Evolutionary conservation across 2,888 invertebrate genomes (phyloP).

Genomic region (Alitta virens): DNA sequence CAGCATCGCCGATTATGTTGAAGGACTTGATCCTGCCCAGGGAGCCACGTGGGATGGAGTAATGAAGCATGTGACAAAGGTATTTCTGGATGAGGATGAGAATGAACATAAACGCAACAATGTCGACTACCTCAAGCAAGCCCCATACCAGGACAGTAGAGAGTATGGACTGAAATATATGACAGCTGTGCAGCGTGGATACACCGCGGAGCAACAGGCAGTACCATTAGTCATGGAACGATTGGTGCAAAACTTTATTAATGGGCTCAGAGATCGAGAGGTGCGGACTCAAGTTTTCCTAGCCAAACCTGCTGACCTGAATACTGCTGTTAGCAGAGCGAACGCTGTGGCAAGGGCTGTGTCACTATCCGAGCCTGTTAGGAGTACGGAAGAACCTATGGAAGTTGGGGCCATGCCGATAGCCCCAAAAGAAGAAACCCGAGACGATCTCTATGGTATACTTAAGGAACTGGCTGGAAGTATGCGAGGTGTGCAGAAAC

Average conservation of each 20-base stretch:
- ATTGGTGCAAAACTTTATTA: slow-evolving; percentile 1
- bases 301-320: not conserved
- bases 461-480: too few species aligned
- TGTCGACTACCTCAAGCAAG: not conserved
- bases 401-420: too few species aligned
- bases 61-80: not conserved
- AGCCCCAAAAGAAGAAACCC: too few species aligned
- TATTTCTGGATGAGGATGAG: slow-evolving; percentile 3
- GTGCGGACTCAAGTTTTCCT: slow-evolving; percentile 1
- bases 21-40: not conserved
- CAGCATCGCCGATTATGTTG: not conserved
- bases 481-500: too few species aligned
- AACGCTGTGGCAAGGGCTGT: not conserved
- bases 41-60: not conserved
- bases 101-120: not conserved
- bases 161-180: slow-evolving; percentile 1
- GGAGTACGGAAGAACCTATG: not conserved
- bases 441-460: too few species aligned
- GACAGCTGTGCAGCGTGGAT: not conserved
- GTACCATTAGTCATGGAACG: not conserved
- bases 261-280: not conserved
- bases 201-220: not conserved
- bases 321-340: not conserved
- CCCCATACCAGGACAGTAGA: not conserved
- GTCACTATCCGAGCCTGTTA: not conserved